Evolutionary conservation across 2,113 vertebrate species (phyloP).

Genomic region (Crotalus helleri): DNA sequence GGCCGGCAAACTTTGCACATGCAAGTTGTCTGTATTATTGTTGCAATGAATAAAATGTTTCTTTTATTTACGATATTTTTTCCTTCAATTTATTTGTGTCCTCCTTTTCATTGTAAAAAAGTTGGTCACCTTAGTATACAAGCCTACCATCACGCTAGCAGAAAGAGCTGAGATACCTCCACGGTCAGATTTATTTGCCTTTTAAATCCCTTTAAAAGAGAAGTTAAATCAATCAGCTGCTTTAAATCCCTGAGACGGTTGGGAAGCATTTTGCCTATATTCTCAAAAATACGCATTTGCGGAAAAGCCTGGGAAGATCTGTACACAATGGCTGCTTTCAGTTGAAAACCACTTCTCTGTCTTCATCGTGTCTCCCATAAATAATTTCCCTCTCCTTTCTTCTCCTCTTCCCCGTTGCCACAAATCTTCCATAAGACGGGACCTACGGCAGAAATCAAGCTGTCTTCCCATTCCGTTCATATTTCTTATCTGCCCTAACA

Average conservation of each 20-base stretch:
- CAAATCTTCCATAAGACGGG: background rate
- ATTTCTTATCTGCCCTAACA: conserved; percentile 1
- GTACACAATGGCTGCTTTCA: background rate
- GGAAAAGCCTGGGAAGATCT: background rate
- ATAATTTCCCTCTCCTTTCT: background rate
- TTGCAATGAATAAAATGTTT: too few species aligned
- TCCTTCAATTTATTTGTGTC: too few species aligned
- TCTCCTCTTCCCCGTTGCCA: background rate
- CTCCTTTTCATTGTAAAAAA: too few species aligned
- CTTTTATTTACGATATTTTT: too few species aligned
- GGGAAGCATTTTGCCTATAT: background rate
- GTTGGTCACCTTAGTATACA: too few species aligned
- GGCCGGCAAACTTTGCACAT: too few species aligned
- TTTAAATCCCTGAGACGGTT: background rate
- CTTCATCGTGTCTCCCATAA: background rate
- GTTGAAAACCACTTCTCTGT: background rate
- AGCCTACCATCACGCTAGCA: background rate
- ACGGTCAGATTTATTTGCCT: background rate
- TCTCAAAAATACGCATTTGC: background rate
- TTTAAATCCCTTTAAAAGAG: background rate
- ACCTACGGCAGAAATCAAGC: background rate
- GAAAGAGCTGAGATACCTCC: background rate
- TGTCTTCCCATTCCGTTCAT: background rate
- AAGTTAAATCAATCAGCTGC: background rate
- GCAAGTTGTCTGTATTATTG: too few species aligned